Evolutionary conservation across 2,888 invertebrate genomes (phyloP).

Genomic region (Heliconius sara): DNA sequence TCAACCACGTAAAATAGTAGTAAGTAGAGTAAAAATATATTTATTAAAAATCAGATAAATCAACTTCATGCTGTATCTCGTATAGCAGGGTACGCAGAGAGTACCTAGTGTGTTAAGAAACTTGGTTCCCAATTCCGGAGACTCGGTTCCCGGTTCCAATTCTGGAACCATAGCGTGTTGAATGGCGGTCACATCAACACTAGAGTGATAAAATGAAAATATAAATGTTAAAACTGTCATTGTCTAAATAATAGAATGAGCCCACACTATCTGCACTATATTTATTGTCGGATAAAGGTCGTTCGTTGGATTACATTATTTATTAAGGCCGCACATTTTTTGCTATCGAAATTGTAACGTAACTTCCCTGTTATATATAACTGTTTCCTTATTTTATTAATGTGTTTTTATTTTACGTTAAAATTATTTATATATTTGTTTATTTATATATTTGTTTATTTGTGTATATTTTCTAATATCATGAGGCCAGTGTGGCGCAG

Average conservation of each 20-base stretch:
- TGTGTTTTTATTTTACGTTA: not conserved
- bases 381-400: conserved; percentile 2
- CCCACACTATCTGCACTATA: not conserved
- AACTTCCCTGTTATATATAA: conserved; percentile 17
- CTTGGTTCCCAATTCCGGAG: no score
- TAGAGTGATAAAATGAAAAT: no score
- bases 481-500: no score
- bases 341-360: conserved; percentile 6
- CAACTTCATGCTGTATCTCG: no score
- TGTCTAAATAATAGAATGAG: not conserved
- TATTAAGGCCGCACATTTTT: conserved; percentile 21
- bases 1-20: not conserved
- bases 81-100: no score
- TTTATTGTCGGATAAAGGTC: conserved; percentile 8
- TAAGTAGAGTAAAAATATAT: conserved; percentile 6
- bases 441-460: not conserved
- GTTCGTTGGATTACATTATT: conserved; percentile 19
- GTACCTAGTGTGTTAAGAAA: no score
- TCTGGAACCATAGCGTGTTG: no score
- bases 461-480: no score
- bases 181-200: no score
- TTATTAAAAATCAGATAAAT: not conserved
- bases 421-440: not conserved
- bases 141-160: no score
- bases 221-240: not conserved